Conservation (phyloP, 2,113 vertebrate genomes). For the Chroicocephalus ridibundus region DNA sequence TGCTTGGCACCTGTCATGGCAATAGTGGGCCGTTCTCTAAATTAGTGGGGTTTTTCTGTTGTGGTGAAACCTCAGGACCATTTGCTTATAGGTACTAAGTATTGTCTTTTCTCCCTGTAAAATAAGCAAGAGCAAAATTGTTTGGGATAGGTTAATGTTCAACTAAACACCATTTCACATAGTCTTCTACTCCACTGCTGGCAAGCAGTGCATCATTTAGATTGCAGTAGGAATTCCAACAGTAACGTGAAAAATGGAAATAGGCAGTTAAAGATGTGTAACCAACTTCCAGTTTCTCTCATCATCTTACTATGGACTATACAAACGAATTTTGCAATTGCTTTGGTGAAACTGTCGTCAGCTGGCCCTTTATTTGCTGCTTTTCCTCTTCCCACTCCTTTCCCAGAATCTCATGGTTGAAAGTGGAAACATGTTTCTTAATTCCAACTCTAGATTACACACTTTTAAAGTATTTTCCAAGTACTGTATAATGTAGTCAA, state of each 20-base stretch:
- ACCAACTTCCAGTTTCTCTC: rapidly evolving
- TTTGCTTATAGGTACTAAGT: neutral
- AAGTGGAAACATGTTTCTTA: neutral
- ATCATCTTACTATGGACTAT: neutral
- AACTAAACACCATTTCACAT: neutral
- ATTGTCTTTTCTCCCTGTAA: neutral
- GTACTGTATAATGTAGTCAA: neutral
- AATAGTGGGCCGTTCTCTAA: neutral
- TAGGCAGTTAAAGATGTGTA: neutral
- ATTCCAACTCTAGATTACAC: neutral
- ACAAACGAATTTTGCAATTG: neutral
- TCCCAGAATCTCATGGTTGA: neutral
- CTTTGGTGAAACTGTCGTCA: neutral
- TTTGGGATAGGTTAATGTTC: neutral
- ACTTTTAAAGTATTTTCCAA: neutral
- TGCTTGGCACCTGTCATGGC: neutral
- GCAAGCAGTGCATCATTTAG: neutral
- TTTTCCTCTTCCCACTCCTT: neutral
- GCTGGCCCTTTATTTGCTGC: neutral
- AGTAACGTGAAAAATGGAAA: neutral
- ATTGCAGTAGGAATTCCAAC: neutral
- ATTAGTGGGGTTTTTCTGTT: neutral
- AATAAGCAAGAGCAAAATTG: neutral
- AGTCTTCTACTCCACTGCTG: neutral
- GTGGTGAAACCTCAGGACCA: neutral